phyloP scores from a whole-genome alignment of 2,797 vertebrate genomes.

The Anisognathus igniventris region DNA sequence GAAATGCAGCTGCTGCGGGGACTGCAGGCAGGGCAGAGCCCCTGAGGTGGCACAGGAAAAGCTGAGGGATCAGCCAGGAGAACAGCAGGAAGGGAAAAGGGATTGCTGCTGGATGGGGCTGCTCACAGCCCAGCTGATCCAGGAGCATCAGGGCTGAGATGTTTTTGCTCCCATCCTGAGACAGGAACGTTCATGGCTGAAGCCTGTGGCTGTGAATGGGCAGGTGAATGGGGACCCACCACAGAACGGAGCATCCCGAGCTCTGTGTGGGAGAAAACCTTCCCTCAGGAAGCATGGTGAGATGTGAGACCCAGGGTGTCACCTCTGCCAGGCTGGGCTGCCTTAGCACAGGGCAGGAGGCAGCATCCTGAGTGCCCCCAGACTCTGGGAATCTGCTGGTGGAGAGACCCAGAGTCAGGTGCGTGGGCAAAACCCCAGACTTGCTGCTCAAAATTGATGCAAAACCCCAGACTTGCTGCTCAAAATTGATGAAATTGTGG shows the following conservation, averaged over 20 bases:
- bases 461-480: rapidly evolving
- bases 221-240: rapidly evolving
- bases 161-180: background rate
- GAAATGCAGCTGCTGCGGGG: background rate
- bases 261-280: background rate
- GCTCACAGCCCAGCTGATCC: background rate
- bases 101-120: background rate
- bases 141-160: background rate
- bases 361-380: rapidly evolving
- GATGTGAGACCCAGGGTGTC: background rate
- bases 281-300: rapidly evolving
- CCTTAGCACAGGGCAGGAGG: background rate
- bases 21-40: background rate
- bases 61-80: background rate
- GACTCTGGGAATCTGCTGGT: background rate
- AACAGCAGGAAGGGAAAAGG: background rate
- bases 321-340: background rate
- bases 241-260: rapidly evolving
- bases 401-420: background rate
- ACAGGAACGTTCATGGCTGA: rapidly evolving
- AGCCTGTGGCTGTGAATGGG: rapidly evolving
- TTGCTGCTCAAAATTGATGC: background rate
- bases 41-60: background rate
- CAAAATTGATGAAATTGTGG: background rate
- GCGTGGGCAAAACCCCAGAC: rapidly evolving